Evolutionary conservation across 1,140 invertebrate genomes (phyloP).

Genomic region (Helicoverpa armigera): DNA sequence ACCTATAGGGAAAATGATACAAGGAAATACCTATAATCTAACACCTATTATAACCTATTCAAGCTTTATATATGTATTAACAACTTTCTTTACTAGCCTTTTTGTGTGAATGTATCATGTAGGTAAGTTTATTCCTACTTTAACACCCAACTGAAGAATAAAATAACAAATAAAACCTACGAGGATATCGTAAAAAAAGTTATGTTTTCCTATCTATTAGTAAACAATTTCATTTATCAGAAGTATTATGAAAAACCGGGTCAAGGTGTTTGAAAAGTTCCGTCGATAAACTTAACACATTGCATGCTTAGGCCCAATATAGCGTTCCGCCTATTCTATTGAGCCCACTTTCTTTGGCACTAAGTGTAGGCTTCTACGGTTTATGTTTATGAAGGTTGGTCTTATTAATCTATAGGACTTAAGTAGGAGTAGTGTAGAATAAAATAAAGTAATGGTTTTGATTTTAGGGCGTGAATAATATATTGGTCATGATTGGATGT

Average conservation of each 20-base stretch:
- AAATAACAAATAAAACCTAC: background rate
- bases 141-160: constrained; percentile 1
- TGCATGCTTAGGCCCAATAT: constrained; percentile 22
- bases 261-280: constrained; percentile 30
- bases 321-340: constrained; percentile 11
- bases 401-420: too few relatives aligned
- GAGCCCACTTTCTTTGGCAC: constrained; percentile 3
- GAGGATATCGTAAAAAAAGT: background rate
- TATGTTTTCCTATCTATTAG: constrained; percentile 1
- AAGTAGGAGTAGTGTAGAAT: too few relatives aligned
- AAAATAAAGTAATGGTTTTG: too few relatives aligned
- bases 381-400: constrained; percentile 6
- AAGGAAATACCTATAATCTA: constrained; percentile 17
- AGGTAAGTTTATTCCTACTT: constrained; percentile 17
- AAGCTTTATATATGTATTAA: background rate
- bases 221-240: constrained; percentile 20
- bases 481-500: too few relatives aligned
- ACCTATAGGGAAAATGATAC: background rate
- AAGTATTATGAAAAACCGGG: constrained; percentile 1
- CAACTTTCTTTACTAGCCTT: constrained; percentile 25
- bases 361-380: constrained; percentile 28
- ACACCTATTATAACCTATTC: constrained; percentile 1
- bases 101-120: background rate
- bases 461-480: too few relatives aligned
- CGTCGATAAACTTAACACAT: constrained; percentile 22